phyloP scores from a whole-genome alignment of 64 coral and sea anemone species.

The Pocillopora damicornis region DNA sequence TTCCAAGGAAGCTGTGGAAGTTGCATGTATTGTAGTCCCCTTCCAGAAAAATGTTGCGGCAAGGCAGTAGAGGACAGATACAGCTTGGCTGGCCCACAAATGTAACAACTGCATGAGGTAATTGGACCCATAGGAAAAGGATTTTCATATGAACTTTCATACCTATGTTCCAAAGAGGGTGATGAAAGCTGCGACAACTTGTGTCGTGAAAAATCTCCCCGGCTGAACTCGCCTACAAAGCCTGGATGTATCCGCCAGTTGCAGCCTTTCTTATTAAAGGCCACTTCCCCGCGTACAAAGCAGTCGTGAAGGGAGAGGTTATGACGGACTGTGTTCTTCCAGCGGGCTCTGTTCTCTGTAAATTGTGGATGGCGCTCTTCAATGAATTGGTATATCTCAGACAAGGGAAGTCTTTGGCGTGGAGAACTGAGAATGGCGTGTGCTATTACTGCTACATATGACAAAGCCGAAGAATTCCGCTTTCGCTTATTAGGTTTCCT shows the following conservation, averaged over 20 bases:
- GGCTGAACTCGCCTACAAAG: slow-evolving; percentile 25
- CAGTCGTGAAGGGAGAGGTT: slow-evolving; percentile 26
- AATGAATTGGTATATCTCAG: slow-evolving; percentile 26
- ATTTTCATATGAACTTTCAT: background rate
- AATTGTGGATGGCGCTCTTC: slow-evolving; percentile 4
- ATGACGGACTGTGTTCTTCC: slow-evolving; percentile 42
- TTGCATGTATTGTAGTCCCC: background rate
- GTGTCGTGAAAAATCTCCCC: slow-evolving; percentile 26
- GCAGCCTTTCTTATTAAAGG: background rate
- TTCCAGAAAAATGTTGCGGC: background rate
- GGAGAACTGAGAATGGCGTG: slow-evolving; percentile 20
- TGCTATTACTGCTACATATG: slow-evolving; percentile 13
- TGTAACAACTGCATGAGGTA: slow-evolving; percentile 5
- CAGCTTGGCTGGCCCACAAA: background rate
- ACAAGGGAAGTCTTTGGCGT: background rate
- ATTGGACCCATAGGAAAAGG: background rate
- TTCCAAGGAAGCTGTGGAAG: background rate
- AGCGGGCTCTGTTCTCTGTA: slow-evolving; percentile 12
- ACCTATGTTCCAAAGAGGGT: background rate
- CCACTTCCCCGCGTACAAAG: slow-evolving; percentile 19
- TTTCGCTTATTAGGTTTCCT: slow-evolving; percentile 8
- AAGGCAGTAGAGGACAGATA: background rate
- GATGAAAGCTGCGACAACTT: slow-evolving; percentile 16
- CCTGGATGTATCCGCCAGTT: slow-evolving; percentile 25
- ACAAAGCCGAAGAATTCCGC: slow-evolving; percentile 7